Conservation (phyloP, 2,888 invertebrate genomes). For the Melanargia galathea region DNA sequence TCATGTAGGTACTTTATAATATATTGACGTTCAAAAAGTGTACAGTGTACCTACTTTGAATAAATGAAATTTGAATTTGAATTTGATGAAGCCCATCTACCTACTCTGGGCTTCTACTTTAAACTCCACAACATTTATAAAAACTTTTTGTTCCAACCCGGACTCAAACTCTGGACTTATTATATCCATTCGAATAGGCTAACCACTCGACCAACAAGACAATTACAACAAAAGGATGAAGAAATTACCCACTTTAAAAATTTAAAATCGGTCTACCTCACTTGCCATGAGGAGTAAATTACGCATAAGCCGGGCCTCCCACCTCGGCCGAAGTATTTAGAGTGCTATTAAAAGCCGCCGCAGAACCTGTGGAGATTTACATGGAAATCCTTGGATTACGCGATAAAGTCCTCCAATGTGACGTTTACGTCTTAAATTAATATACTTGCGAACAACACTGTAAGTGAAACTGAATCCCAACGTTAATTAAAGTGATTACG, state of each 20-base stretch:
- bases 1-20: too few species aligned
- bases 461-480: conserved; percentile 16
- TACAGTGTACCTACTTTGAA: too few species aligned
- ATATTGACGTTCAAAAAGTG: too few species aligned
- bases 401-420: conserved; percentile 52
- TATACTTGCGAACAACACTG: conserved; percentile 31
- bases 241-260: conserved; percentile 24
- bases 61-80: too few species aligned
- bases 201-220: background rate
- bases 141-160: too few species aligned
- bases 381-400: conserved; percentile 59
- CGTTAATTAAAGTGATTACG: conserved; percentile 18
- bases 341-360: conserved; percentile 66
- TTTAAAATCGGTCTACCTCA: conserved; percentile 26
- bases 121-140: background rate
- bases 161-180: background rate
- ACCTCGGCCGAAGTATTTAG: conserved; percentile 60
- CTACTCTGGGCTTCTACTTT: too few species aligned
- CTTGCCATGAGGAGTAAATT: conserved; percentile 57
- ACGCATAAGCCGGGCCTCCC: conserved; percentile 58
- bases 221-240: conserved; percentile 20
- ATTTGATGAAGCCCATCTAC: too few species aligned
- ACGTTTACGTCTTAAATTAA: conserved; percentile 45
- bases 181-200: background rate
- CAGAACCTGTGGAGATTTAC: conserved; percentile 61